A percentile compares a stretch with the other conserved stretches of the same genome.
These are phyloP conservation scores for Laticauda laticaudata DNA, from an alignment of 2,113 vertebrate genomes.

Conservation along the genomic window DNA sequence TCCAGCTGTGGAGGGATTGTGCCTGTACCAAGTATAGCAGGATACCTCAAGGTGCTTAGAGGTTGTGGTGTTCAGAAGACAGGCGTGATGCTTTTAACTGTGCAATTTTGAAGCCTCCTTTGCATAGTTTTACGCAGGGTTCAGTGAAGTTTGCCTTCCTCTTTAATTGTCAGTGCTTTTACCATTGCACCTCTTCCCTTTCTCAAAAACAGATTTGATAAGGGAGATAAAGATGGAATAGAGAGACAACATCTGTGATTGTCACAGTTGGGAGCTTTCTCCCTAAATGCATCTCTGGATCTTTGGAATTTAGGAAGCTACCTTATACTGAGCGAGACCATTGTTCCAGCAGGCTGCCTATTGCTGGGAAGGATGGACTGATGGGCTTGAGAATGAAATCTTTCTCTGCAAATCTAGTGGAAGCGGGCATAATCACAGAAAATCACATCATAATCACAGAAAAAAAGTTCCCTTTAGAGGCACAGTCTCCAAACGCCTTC, in stretches of 20 bases:
- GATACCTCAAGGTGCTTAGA: constrained; percentile 7
- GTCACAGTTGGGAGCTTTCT: background rate
- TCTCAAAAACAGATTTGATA: background rate
- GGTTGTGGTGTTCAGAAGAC: background rate
- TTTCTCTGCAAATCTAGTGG: background rate
- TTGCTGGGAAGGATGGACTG: background rate
- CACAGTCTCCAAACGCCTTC: background rate
- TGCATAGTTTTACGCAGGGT: background rate
- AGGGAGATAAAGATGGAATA: background rate
- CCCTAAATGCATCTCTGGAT: background rate
- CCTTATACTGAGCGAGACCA: background rate
- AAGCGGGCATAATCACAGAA: background rate
- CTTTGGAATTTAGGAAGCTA: background rate
- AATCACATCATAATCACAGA: too few species aligned
- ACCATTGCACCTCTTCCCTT: background rate
- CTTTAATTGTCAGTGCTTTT: background rate
- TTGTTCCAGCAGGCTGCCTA: background rate
- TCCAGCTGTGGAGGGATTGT: background rate
- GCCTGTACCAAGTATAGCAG: background rate
- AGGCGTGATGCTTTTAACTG: background rate
- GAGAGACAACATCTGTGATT: background rate
- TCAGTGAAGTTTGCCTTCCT: background rate
- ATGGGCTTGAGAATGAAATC: background rate
- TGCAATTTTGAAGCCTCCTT: background rate
- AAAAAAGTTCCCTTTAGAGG: background rate